Percentiles rank a stretch among this genome's conserved stretches.
Conservation (phyloP, 1,140 invertebrate species). For the Drosophila auraria region DNA sequence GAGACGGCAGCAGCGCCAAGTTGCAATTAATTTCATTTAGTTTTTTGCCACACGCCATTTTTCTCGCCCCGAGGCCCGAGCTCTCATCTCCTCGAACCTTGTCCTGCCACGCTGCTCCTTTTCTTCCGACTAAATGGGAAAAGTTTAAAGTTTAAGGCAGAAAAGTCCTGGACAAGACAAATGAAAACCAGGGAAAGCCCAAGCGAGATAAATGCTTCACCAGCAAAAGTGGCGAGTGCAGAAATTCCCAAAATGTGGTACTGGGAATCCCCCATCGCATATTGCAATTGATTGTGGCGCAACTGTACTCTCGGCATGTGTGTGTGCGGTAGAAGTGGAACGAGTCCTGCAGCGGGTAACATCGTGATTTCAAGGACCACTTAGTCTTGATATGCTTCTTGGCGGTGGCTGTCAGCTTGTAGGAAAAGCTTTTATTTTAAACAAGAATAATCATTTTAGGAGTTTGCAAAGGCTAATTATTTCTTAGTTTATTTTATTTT, state of each 20-base stretch:
- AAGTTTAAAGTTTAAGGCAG: constrained; percentile 78
- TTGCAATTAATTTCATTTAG: constrained; percentile 83
- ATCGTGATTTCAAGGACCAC: constrained; percentile 6
- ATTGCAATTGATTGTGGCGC: constrained; percentile 18
- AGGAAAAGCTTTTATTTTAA: not conserved
- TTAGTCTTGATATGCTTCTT: constrained; percentile 11
- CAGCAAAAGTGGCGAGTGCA: constrained; percentile 23
- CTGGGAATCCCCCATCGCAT: constrained; percentile 1
- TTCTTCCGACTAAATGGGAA: constrained; percentile 68
- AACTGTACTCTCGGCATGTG: not conserved
- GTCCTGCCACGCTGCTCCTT: constrained; percentile 3
- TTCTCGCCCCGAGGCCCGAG: constrained; percentile 15
- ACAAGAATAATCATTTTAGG: not conserved
- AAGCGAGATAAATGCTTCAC: constrained; percentile 18
- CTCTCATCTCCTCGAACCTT: constrained; percentile 6
- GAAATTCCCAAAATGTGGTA: constrained; percentile 20
- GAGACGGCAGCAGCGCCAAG: constrained; percentile 61
- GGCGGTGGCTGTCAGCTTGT: not conserved
- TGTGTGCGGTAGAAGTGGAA: not conserved
- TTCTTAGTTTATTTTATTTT: too few species aligned
- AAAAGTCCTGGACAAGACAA: constrained; percentile 74
- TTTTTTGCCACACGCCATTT: constrained; percentile 73
- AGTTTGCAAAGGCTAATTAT: too few species aligned
- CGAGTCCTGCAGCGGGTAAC: not conserved
- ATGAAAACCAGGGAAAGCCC: constrained; percentile 55